Conservation (phyloP, 2,113 vertebrate species). For the Microtus montanus region DNA sequence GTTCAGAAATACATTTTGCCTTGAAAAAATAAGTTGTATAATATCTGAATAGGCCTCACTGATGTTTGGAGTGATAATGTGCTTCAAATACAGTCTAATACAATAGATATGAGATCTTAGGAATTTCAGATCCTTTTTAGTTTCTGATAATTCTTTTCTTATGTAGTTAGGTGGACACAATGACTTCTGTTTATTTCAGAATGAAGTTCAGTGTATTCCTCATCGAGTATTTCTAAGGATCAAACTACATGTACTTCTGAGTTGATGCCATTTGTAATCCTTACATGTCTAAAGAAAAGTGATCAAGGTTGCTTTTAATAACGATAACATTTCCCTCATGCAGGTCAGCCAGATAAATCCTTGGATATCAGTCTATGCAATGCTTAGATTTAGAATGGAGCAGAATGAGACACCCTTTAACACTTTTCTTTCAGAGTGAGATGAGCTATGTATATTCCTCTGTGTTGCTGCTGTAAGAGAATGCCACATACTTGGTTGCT, state of each 20-base stretch:
- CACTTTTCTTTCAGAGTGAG: not conserved
- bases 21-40: not conserved
- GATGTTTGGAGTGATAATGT: not conserved
- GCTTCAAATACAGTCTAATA: not conserved
- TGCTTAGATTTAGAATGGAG: not conserved
- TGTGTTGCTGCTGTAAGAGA: not conserved
- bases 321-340: not conserved
- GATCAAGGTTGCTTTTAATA: not conserved
- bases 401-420: not conserved
- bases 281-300: not conserved
- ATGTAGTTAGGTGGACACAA: not conserved
- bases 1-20: not conserved
- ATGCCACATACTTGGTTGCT: not conserved
- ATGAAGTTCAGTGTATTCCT: not conserved
- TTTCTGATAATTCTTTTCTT: not conserved
- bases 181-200: slow-evolving; percentile 25
- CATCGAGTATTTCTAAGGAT: not conserved
- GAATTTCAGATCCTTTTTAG: not conserved
- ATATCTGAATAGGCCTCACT: not conserved
- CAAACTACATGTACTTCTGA: not conserved
- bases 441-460: not conserved
- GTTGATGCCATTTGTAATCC: not conserved
- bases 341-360: not conserved
- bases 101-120: not conserved
- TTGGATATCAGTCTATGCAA: not conserved